These are phyloP conservation scores for Tyto alba DNA, from an alignment of 2,113 vertebrate genomes.

Conservation along the genomic window DNA sequence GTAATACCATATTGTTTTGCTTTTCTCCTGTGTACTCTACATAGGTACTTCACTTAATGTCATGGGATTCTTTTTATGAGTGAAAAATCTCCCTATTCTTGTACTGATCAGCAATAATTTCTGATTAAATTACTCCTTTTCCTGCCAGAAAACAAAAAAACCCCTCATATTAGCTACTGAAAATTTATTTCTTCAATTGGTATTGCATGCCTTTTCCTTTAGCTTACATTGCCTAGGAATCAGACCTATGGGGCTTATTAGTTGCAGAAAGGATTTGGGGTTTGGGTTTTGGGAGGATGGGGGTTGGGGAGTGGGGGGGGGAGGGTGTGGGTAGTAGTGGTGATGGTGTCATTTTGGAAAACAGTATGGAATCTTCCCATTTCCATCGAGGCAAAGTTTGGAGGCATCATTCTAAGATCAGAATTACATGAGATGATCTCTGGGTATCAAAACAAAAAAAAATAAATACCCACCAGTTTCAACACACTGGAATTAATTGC, in stretches of 20 bases:
- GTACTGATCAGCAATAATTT: not conserved
- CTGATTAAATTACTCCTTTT: not conserved
- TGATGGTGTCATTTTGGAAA: not conserved
- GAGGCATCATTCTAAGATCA: not conserved
- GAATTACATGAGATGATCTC: not conserved
- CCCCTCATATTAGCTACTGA: not conserved
- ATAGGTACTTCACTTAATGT: not conserved
- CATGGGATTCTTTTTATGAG: not conserved
- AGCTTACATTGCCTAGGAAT: not conserved
- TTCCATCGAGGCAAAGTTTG: not conserved
- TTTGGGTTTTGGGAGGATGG: too few species aligned
- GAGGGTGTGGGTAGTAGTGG: fast-evolving
- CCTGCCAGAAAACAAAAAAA: not conserved
- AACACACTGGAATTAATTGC: not conserved
- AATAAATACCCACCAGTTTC: not conserved
- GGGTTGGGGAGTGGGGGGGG: too few species aligned
- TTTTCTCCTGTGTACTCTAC: not conserved
- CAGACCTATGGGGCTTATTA: not conserved
- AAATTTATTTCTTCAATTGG: not conserved
- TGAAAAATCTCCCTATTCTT: not conserved
- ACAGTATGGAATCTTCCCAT: not conserved
- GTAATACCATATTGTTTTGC: not conserved
- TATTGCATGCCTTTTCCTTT: not conserved
- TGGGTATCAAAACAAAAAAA: not conserved
- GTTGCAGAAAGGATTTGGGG: not conserved